Evolutionary conservation across 2,888 invertebrate species (phyloP).

Genomic region (Acronicta psi): DNA sequence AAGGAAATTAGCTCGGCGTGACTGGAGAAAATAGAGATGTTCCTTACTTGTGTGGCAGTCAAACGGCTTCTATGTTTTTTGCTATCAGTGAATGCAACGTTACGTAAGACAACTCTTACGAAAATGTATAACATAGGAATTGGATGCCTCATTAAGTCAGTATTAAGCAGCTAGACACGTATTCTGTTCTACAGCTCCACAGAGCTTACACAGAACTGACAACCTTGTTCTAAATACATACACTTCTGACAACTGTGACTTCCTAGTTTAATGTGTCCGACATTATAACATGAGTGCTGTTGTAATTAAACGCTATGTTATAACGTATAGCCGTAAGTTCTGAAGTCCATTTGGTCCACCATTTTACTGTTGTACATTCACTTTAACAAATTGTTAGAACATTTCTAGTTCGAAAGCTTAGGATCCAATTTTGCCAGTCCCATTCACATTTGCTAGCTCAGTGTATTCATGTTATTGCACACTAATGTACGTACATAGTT

Average conservation of each 20-base stretch:
- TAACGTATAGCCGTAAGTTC: no score
- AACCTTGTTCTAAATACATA: no score
- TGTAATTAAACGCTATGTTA: not conserved
- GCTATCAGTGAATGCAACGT: no score
- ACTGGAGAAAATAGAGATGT: constrained; percentile 22
- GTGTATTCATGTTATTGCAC: not conserved
- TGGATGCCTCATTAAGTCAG: not conserved
- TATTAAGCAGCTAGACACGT: no score
- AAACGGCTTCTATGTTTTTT: constrained; percentile 1
- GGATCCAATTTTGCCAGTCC: not conserved
- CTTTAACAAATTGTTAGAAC: no score
- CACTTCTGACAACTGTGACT: not conserved
- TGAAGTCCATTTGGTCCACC: no score
- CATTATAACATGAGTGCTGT: not conserved
- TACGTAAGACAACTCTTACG: no score
- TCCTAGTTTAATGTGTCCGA: constrained; percentile 3
- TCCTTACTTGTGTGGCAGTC: constrained; percentile 10
- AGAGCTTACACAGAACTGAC: no score
- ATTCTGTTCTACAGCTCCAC: no score
- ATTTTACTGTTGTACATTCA: no score
- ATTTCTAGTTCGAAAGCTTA: not conserved
- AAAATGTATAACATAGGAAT: no score
- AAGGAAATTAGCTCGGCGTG: constrained; percentile 30
- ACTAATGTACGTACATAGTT: no score
- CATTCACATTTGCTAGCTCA: not conserved